Evolutionary conservation across 1,140 invertebrate species (phyloP).

Genomic region (Aphelenchoides avenae): DNA sequence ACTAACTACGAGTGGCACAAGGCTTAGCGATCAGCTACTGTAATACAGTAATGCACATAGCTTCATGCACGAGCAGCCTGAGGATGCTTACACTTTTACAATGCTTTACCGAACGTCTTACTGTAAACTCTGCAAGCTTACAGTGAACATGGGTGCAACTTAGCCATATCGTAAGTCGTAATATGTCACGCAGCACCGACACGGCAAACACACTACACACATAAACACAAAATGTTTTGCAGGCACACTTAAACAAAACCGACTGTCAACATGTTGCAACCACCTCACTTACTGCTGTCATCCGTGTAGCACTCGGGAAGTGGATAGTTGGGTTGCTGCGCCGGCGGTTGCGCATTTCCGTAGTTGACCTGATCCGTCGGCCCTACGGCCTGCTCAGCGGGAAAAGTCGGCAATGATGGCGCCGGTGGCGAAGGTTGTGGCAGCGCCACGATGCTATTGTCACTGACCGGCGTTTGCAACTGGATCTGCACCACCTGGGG

Average conservation of each 20-base stretch:
- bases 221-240: background rate
- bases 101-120: no score
- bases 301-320: slow-evolving; percentile 41
- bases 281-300: slow-evolving; percentile 8
- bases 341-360: background rate
- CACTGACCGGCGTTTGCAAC: background rate
- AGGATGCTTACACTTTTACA: no score
- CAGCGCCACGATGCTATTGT: background rate
- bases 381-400: background rate
- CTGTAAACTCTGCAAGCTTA: no score
- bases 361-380: background rate
- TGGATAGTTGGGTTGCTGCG: slow-evolving; percentile 17
- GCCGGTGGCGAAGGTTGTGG: background rate
- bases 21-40: no score
- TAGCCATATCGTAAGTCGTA: no score
- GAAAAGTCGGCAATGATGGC: background rate
- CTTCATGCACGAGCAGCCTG: no score
- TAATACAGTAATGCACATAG: no score
- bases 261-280: background rate
- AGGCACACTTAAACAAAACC: slow-evolving; percentile 1
- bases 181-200: no score
- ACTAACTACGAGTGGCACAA: no score
- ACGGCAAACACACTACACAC: no score
- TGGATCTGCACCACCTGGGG: background rate
- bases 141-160: no score